phyloP scores from a whole-genome alignment of 2,888 invertebrate species.

The Oscheius onirici region DNA sequence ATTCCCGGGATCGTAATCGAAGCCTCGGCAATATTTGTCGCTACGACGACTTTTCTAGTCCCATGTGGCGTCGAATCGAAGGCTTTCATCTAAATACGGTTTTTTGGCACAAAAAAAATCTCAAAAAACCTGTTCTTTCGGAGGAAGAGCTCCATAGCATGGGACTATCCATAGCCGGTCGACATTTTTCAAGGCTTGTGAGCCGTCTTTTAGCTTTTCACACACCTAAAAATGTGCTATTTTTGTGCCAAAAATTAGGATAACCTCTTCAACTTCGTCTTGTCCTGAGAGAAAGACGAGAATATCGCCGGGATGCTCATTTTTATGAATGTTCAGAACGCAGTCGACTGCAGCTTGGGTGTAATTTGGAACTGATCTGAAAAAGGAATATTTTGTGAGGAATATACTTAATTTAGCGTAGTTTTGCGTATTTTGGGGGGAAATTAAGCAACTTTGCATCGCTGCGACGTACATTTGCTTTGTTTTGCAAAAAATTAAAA shows the following conservation, averaged over 20 bases:
- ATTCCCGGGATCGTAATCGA: constrained; percentile 93
- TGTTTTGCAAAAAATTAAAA: neutral
- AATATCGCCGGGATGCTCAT: constrained; percentile 81
- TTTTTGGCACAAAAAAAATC: neutral
- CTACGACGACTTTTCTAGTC: constrained; percentile 87
- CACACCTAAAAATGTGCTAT: constrained; percentile 44
- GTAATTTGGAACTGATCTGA: constrained; percentile 66
- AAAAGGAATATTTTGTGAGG: no score
- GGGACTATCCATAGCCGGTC: constrained; percentile 79
- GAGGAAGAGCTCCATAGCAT: constrained; percentile 90
- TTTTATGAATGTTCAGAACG: constrained; percentile 84
- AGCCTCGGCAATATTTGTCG: constrained; percentile 96
- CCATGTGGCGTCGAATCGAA: constrained; percentile 71
- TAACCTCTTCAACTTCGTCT: constrained; percentile 71
- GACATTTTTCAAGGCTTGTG: constrained; percentile 46
- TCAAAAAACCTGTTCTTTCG: constrained; percentile 72
- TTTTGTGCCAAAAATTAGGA: constrained; percentile 1
- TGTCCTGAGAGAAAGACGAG: constrained; percentile 80
- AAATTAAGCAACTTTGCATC: no score
- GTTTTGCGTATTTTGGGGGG: neutral
- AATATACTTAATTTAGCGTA: no score
- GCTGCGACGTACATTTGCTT: no score
- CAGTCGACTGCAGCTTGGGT: constrained; percentile 80
- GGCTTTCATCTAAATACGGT: constrained; percentile 63
- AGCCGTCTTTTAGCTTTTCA: constrained; percentile 57